Base-by-base conservation (phyloP, 2,888 invertebrate species). In the Cheilosia pagana region DNA sequence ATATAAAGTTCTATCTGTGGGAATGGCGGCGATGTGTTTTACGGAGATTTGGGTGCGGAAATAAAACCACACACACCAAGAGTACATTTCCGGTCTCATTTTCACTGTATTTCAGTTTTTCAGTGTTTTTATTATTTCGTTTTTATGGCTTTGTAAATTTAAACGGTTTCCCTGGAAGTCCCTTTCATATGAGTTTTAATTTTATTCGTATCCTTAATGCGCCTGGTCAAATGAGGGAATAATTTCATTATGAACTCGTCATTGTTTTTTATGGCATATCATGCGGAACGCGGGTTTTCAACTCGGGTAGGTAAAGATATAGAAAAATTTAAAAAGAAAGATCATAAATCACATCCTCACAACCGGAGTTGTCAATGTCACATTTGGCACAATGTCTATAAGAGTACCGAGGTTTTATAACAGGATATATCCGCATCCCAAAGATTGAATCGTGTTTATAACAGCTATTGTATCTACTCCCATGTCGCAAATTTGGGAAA, bases 131-230 rank as follows among this genome's bases (percentile, higher is more conserved):
- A 41, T 75, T 65, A 75, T 59, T 57, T 57, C n/a, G 21, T n/a
- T 67, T 75, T 75, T 65, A 65, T 59, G 57, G 28, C 21, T 50
- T 57, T 41, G 57, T 59, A 67, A 72, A 63, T 43, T 62, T 63
- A 53, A 72, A 43, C 71, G 71, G 43, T 52, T 60, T 16, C 16
- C 19, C 43, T 52, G 53, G n/a, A 39, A 52, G 62, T 35, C 48
- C 16, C 53, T 53, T 62, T 53, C 48, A 59, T 59, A 59, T 50
- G 70, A 28, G 43, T 43, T 45, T 45, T 7, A 19, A 28, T 52
- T 43, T 55, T 48, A 28, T 28, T 57, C 16, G 31, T 16, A 14
- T 28, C 45, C 41, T 67, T 28, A 8, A 52, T 1, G 67, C 31
- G 14, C 57, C 57, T 31, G 57, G 68, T 45, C 68, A 39, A 70